Evolutionary conservation across 2,888 invertebrate species (phyloP).

Genomic region (Andrena haemorrhoa): DNA sequence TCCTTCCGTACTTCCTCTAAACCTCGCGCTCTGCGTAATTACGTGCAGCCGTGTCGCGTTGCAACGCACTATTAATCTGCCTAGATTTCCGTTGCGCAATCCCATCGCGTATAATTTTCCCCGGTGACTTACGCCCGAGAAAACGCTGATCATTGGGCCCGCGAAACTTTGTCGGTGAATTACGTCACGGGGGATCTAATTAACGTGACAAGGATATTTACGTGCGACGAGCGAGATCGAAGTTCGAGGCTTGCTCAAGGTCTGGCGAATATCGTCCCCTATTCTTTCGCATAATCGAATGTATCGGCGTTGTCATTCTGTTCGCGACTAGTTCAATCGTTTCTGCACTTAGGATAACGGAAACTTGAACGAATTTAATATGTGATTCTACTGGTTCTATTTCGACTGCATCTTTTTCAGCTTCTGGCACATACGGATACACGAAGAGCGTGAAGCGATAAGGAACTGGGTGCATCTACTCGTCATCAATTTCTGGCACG

Average conservation of each 20-base stretch:
- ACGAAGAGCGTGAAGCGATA: neutral
- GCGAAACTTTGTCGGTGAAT: neutral
- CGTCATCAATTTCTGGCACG: neutral
- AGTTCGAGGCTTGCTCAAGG: neutral
- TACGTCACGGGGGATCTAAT: neutral
- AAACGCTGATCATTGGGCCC: neutral
- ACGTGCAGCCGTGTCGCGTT: neutral
- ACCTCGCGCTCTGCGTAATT: neutral
- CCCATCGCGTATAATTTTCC: constrained; percentile 14
- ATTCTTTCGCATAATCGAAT: constrained; percentile 1
- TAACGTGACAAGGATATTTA: neutral
- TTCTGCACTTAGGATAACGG: too few relatives aligned
- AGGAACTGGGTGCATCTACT: neutral
- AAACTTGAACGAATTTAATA: neutral
- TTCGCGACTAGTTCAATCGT: neutral
- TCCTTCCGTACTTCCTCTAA: neutral
- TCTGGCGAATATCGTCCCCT: neutral
- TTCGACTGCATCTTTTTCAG: constrained; percentile 16
- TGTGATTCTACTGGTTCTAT: neutral
- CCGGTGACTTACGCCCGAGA: too few relatives aligned
- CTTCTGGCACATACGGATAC: constrained; percentile 1
- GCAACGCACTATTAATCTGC: neutral
- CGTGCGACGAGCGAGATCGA: neutral
- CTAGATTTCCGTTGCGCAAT: constrained; percentile 10
- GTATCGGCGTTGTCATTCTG: neutral